Conservation (phyloP, 2,888 invertebrate species). For the Drosophila mercatorum region DNA sequence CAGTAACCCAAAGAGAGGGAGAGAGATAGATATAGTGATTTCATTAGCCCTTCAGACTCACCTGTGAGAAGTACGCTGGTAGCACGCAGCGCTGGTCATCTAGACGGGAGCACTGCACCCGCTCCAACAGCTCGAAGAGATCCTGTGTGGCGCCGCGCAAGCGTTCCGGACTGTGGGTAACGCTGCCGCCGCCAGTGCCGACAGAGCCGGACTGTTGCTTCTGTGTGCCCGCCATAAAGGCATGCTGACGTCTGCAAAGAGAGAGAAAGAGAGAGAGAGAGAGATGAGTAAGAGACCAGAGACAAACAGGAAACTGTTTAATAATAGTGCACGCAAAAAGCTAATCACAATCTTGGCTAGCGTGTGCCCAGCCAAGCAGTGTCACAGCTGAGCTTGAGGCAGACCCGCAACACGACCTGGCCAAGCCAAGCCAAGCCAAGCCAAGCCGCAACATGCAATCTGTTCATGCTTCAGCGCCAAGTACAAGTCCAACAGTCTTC, state of each 20-base stretch:
- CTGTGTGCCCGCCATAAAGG: constrained; percentile 81
- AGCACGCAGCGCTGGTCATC: constrained; percentile 99
- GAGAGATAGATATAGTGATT: no score
- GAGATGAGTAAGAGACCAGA: constrained; percentile 7
- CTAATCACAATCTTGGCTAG: constrained; percentile 53
- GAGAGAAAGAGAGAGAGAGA: constrained; percentile 21
- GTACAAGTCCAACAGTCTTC: constrained; percentile 38
- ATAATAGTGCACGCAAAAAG: constrained; percentile 68
- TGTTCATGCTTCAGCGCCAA: constrained; percentile 69
- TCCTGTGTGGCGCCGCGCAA: constrained; percentile 87
- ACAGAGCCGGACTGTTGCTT: constrained; percentile 68
- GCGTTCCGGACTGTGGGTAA: constrained; percentile 85
- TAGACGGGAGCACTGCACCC: constrained; percentile 96
- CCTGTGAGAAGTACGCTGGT: constrained; percentile 96
- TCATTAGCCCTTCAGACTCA: constrained; percentile 83
- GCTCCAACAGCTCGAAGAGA: constrained; percentile 96
- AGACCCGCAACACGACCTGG: constrained; percentile 8
- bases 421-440: not conserved
- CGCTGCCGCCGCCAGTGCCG: constrained; percentile 62
- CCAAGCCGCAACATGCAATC: constrained; percentile 57
- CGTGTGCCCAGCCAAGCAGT: constrained; percentile 43
- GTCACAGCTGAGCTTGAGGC: constrained; percentile 35
- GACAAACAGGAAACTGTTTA: constrained; percentile 48
- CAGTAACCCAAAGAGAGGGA: constrained; percentile 16
- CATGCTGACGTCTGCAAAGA: constrained; percentile 88